These are phyloP conservation scores for Chironomus tentans DNA, from an alignment of 2,888 invertebrate species.

Conservation along the genomic window DNA sequence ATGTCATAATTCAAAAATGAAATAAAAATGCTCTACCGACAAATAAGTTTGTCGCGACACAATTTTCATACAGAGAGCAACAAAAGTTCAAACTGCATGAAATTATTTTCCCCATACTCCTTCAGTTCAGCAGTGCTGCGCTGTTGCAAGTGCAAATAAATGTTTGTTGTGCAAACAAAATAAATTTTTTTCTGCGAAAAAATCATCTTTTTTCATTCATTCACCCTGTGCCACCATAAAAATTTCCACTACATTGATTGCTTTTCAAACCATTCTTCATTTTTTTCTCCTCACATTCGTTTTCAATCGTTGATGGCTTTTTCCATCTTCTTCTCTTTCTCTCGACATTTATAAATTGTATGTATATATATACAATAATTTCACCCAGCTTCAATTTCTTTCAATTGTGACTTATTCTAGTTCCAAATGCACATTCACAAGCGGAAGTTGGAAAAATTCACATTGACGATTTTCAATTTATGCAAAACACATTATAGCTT, in stretches of 20 bases:
- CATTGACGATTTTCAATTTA: conserved; percentile 25
- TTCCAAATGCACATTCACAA: neutral
- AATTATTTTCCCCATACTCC: neutral
- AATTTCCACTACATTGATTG: conserved; percentile 26
- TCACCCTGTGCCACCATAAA: neutral
- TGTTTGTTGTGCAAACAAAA: conserved; percentile 25
- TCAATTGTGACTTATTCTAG: neutral
- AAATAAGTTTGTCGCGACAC: neutral
- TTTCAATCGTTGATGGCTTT: neutral
- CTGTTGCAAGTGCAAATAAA: conserved; percentile 20
- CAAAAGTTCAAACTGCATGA: neutral
- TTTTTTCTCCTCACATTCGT: neutral
- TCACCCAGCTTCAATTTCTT: neutral
- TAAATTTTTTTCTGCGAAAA: neutral
- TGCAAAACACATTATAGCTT: conserved; percentile 24
- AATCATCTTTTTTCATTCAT: neutral
- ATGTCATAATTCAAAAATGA: too few species aligned
- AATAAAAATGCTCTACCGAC: too few species aligned
- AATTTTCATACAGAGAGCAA: neutral
- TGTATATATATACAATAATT: neutral
- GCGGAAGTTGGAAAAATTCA: conserved; percentile 18
- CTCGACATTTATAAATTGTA: neutral
- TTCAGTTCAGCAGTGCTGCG: neutral
- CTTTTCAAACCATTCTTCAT: conserved; percentile 14
- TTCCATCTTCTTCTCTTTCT: neutral